phyloP scores from a whole-genome alignment of 1,140 invertebrate genomes.

The Drosophila ficusphila region DNA sequence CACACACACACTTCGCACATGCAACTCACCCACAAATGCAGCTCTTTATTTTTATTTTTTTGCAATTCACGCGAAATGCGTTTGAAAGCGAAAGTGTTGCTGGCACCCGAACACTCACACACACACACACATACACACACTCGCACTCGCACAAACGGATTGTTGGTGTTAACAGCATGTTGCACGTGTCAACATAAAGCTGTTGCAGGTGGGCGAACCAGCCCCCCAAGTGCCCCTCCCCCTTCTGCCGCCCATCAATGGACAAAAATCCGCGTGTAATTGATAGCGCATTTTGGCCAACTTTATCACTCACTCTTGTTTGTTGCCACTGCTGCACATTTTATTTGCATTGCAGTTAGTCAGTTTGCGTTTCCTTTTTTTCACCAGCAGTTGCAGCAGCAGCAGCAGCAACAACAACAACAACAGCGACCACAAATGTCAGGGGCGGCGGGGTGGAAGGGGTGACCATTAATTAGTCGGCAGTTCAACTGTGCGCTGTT shows the following conservation, averaged over 20 bases:
- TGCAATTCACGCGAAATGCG: constrained; percentile 75
- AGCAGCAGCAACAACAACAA: neutral
- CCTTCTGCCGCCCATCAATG: constrained; percentile 45
- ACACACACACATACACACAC: neutral
- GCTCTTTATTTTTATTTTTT: constrained; percentile 60
- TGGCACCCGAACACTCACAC: constrained; percentile 30
- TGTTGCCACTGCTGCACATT: constrained; percentile 48
- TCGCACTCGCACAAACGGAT: constrained; percentile 5
- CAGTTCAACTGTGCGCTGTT: constrained; percentile 34
- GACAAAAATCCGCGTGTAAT: constrained; percentile 76
- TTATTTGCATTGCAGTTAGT: constrained; percentile 73
- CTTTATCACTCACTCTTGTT: constrained; percentile 61
- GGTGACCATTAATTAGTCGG: constrained; percentile 65
- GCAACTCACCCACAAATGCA: constrained; percentile 43
- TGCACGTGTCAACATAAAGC: constrained; percentile 76
- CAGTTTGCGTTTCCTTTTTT: constrained; percentile 50
- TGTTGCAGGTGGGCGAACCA: constrained; percentile 62
- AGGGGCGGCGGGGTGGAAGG: neutral
- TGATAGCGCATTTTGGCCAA: constrained; percentile 73
- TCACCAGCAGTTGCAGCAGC: constrained; percentile 1
- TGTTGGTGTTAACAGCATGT: constrained; percentile 78
- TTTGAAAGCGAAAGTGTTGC: constrained; percentile 78
- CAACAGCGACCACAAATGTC: constrained; percentile 12
- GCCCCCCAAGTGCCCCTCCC: neutral
- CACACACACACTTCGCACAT: constrained; percentile 18